Base-by-base conservation (phyloP, 2,113 vertebrate genomes). In the Paradisaea rubra region DNA sequence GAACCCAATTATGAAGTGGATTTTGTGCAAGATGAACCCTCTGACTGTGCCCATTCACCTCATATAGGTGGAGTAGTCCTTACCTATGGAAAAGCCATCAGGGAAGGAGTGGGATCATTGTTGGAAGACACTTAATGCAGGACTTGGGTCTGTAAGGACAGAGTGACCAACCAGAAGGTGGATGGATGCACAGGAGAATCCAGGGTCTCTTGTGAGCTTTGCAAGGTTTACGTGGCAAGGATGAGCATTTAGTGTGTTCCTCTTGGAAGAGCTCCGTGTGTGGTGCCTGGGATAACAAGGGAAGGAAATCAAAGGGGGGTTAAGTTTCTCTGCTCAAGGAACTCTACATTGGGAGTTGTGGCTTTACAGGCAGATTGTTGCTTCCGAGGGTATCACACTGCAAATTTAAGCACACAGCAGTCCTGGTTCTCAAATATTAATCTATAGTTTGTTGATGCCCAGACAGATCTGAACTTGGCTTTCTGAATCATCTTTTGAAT, bases 41-140 rank as follows among this genome's bases (percentile, higher is more conserved):
- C 31, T n/a, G 53, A 13, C 31, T 56, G 24, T 78, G n/a, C 14
- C n/a, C 12, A 6, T 10, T 59, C 24, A 35, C 9, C 42, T 74
- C 24, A 5, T 1, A 0, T 1, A 6, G 22, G 15, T 64, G 39
- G 33, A 27, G 21, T 4, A 39, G 41, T 35, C 54, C n/a, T 83
- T 52, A 4, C 9, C 45, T 50, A 0, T 47, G 39, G 41, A 39
- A 76, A 60, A 61, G 13, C 54, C 71, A 4, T 37, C 22, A 50
- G 74, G 50, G 42, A 54, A 57, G 17, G n/a, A 63, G 42, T 22
- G 42, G 37, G 39, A 20, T 88, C 64, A 0, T 17, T 80, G 53
- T 1, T 28, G 54, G 6, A 49, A 53, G 28, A 15, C 6, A 0
- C 49, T 31, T 31, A 11, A 1, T 27, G 3, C 27, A 53, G 59